Evolutionary conservation across 2,797 vertebrate species (phyloP), one percentile per base, ranked within the genome.

Genomic region (Hirundo rustica): DNA sequence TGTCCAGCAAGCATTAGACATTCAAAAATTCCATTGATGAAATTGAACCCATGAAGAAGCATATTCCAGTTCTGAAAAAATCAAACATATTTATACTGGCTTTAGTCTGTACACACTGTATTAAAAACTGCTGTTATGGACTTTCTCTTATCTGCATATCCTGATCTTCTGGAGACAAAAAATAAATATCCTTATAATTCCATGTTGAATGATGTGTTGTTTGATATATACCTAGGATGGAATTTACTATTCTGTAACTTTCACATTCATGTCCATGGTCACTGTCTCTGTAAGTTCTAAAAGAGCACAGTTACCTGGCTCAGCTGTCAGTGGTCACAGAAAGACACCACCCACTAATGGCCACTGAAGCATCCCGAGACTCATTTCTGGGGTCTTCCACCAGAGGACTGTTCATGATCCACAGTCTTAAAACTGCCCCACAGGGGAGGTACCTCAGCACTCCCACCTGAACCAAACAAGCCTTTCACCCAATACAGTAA

Each of bases 381-480:
- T 50, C 18, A 20, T 38, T 38, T 14, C 29, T 51, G n/a, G 44
- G n/a, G 23, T 27, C 23, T 72, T 44, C 19, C 38, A 25, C 27
- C 22, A 32, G 34, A 21, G 30, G 4, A 16, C 34, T 16, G n/a
- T 12, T 13, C 32, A 11, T 29, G 32, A 58, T 15, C 19, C 44
- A n/a, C 58, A 38, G 16, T 8, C 22, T 13, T 25, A 13, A n/a
- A 76, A 11, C 23, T 68, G 29, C 2, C 9, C 23, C 7, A 6
- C n/a, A 7, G 11, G 36, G 16, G 8, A 18, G 23, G n/a, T 6
- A 23, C 13, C 10, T 45, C 1, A 1, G 11, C 3, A 0, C 11
- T 40, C 48, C n/a, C 40, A 11, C 23, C 54, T 47, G 25, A 30
- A 2, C 3, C 5, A 44, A 34, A 22, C 8, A 10, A 40, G 7